These are phyloP conservation scores for Acanthiza pusilla DNA, from an alignment of 2,797 vertebrate species.

Conservation along the genomic window DNA sequence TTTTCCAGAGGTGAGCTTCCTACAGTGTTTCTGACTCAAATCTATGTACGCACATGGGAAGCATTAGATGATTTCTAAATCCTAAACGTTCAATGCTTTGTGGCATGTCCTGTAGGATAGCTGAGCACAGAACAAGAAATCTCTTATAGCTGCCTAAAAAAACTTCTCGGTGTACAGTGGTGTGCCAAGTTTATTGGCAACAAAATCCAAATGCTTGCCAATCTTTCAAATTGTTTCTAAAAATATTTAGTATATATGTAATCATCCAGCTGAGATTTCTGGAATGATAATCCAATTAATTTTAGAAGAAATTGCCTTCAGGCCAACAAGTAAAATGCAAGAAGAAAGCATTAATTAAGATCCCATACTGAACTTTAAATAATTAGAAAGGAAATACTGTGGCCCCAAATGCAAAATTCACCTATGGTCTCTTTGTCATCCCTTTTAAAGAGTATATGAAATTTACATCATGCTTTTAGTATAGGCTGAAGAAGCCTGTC, in stretches of 20 bases:
- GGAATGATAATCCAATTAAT: neutral
- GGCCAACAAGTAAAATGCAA: neutral
- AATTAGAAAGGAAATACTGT: neutral
- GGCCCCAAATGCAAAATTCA: neutral
- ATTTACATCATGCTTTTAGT: neutral
- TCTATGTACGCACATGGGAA: constrained; percentile 5
- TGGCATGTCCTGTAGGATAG: neutral
- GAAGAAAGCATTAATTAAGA: neutral
- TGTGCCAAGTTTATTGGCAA: neutral
- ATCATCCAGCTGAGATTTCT: neutral
- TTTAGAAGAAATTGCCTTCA: neutral
- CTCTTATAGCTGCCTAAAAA: neutral
- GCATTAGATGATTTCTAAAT: neutral
- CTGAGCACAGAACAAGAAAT: neutral
- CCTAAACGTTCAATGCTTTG: neutral
- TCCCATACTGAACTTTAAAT: neutral
- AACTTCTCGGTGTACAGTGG: neutral
- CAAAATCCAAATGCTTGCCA: neutral
- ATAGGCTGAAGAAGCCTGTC: neutral
- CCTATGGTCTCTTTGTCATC: neutral
- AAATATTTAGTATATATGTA: neutral
- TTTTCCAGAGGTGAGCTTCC: neutral
- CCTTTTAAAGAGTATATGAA: neutral
- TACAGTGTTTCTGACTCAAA: neutral
- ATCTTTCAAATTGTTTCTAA: neutral